Evolutionary conservation across 2,113 vertebrate species (phyloP).

Genomic region (Cyanocitta stelleri): DNA sequence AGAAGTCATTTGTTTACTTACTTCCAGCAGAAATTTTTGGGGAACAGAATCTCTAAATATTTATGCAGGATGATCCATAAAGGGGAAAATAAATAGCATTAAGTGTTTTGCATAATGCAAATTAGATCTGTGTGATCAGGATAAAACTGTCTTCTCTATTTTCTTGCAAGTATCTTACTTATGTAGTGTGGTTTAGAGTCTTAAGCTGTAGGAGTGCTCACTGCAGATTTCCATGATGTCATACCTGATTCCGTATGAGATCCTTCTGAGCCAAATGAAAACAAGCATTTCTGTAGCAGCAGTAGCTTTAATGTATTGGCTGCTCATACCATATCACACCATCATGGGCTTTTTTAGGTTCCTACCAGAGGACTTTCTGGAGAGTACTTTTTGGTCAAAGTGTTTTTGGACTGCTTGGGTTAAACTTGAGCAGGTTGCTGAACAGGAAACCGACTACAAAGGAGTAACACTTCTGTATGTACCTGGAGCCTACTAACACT

Average conservation of each 20-base stretch:
- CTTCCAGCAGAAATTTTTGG: background rate
- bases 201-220: background rate
- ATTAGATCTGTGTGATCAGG: background rate
- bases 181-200: background rate
- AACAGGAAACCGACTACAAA: fast-evolving
- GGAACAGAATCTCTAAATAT: background rate
- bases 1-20: background rate
- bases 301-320: background rate
- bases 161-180: background rate
- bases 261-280: background rate
- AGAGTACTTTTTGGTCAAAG: background rate
- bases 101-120: background rate
- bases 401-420: background rate
- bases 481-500: background rate
- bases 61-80: background rate
- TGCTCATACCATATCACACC: background rate
- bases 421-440: background rate
- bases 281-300: background rate
- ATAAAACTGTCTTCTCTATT: background rate
- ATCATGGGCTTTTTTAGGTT: background rate
- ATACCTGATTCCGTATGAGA: background rate
- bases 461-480: background rate
- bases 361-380: background rate
- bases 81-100: background rate
- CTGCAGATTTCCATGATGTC: background rate